Base-by-base conservation (phyloP, 2,888 invertebrate genomes). In the Tetrapedia diversipes region DNA sequence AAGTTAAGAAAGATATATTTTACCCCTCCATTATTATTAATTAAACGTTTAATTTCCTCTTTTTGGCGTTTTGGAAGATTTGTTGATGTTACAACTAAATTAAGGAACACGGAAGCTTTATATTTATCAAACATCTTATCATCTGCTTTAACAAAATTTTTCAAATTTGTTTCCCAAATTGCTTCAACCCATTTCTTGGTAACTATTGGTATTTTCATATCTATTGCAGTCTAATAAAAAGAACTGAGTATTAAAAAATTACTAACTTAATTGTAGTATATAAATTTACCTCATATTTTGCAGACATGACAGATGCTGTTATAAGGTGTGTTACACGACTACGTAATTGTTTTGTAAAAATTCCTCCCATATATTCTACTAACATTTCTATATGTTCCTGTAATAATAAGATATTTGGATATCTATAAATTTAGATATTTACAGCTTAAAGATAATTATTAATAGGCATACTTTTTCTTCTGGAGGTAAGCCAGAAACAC, bases 241-340 rank as follows among this genome's bases (percentile, higher is more conserved):
- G 67, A 10, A 49, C 47, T 3, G 39, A 32, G 43, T 51, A 29
- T 64, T 59, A 49, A 1, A 19, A 24, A 4, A 41, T 14, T 43
- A 0, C 4, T 22, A 1, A 11, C 1, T 14, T 16, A n/a, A 10
- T 24, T 22, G 47, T 4, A 34, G 27, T 8, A 54, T 8, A 24
- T 27, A 32, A 65, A 56, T 70, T n/a, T 32, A 95, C 96, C 92
- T 95, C 93, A 90, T 96, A 96, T 91, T 97, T 97, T 68, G 94
- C 94, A 0, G 96, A 96, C 76, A 95, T 93, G 0, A 96, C 95
- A 34, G 94, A 95, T 86, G 95, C 95, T 1, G 97, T 96, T 2
- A 98, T 93, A 24, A 98, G 93, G 92, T 98, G 97, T 8, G 97
- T 98, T 0, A 95, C 95, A 65, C 94, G 93, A 34, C 93, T 93